These are phyloP conservation scores for Balaenoptera acutorostrata DNA, from an alignment of 2,113 vertebrate species.

Conservation along the genomic window DNA sequence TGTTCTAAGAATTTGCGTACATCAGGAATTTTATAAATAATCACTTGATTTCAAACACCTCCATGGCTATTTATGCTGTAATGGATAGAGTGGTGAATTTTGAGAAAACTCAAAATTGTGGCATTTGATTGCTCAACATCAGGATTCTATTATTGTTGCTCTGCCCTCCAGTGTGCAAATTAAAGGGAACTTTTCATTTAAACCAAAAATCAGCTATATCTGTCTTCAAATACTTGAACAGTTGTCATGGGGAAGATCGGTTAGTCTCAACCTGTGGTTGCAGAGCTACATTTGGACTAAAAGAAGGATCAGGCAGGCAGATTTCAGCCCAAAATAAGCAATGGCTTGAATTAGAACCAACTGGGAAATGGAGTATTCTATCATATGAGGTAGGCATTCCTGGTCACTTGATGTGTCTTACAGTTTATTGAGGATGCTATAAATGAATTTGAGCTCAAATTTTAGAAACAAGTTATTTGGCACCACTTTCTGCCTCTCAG, in stretches of 20 bases:
- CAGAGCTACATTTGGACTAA: background rate
- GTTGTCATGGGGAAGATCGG: background rate
- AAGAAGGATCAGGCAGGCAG: background rate
- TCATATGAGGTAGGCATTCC: background rate
- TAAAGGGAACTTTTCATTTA: conserved; percentile 24
- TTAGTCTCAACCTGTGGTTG: background rate
- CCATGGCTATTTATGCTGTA: conserved; percentile 31
- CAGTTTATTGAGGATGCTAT: background rate
- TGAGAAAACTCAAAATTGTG: conserved; percentile 54
- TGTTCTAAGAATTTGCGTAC: background rate
- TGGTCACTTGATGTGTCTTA: background rate
- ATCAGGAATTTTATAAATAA: background rate
- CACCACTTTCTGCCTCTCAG: background rate
- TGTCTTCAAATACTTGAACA: background rate
- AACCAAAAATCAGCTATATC: background rate
- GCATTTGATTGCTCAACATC: conserved; percentile 61
- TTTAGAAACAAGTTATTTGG: background rate
- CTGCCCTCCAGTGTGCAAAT: conserved; percentile 57
- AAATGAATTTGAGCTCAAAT: background rate
- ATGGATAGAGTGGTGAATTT: background rate
- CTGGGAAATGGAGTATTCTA: background rate
- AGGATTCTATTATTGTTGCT: conserved; percentile 63
- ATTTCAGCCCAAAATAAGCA: background rate
- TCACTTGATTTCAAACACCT: background rate
- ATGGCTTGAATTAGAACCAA: background rate